phyloP scores from a whole-genome alignment of 92 coral and sea anemone species.

The Paragorgia papillata region DNA sequence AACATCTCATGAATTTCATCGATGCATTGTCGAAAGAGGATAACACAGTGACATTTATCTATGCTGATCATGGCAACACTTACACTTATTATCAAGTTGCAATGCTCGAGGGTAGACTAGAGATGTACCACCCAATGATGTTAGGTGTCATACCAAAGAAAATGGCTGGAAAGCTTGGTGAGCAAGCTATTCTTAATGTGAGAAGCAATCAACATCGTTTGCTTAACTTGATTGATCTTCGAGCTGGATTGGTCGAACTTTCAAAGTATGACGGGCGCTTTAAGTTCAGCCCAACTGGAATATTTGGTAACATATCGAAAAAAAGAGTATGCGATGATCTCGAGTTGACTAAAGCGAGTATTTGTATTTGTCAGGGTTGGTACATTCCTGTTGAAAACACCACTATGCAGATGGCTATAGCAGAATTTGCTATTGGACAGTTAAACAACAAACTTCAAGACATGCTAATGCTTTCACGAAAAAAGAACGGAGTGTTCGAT shows the following conservation, averaged over 20 bases:
- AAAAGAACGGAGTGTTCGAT: not conserved
- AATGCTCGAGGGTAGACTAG: conserved; percentile 80
- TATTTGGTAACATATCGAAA: conserved; percentile 60
- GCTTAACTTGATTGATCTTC: conserved; percentile 75
- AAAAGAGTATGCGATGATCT: conserved; percentile 72
- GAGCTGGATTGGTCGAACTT: conserved; percentile 65
- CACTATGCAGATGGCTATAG: conserved; percentile 59
- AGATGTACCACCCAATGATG: conserved; percentile 85
- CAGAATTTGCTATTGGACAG: too few species aligned
- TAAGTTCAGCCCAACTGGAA: conserved; percentile 64
- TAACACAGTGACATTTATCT: conserved; percentile 70
- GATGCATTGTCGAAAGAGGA: conserved; percentile 55
- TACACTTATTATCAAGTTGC: conserved; percentile 65
- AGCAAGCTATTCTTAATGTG: conserved; percentile 61
- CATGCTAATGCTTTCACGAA: not conserved
- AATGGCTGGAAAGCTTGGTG: conserved; percentile 63
- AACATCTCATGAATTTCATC: conserved; percentile 56
- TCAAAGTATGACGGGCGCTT: conserved; percentile 52
- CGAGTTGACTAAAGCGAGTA: conserved; percentile 70
- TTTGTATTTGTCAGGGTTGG: conserved; percentile 93
- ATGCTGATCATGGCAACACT: conserved; percentile 92
- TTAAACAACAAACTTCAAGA: conserved; percentile 6
- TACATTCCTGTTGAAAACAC: conserved; percentile 73
- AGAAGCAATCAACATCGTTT: conserved; percentile 73
- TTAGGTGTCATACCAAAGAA: conserved; percentile 70